These are phyloP conservation scores for Acanthosepion pharaonis DNA, from an alignment of 2,888 invertebrate genomes.

Conservation along the genomic window DNA sequence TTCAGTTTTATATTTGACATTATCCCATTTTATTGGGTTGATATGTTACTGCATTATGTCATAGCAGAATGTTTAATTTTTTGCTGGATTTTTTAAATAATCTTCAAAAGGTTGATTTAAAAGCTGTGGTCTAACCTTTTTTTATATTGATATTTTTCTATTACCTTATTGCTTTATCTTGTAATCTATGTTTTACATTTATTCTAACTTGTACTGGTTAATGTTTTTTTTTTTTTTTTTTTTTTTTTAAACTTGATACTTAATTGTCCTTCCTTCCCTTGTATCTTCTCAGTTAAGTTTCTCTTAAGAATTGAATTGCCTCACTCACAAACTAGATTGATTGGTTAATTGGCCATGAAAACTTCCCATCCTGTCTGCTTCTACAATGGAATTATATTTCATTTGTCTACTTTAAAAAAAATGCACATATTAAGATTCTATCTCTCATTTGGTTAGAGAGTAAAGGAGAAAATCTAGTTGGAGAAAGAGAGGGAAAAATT, in stretches of 20 bases:
- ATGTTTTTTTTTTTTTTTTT: background rate
- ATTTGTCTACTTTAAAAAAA: background rate
- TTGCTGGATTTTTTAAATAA: background rate
- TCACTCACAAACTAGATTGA: background rate
- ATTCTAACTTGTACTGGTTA: background rate
- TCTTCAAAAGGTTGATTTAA: background rate
- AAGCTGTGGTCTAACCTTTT: background rate
- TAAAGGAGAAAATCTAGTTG: background rate
- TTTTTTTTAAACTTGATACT: background rate
- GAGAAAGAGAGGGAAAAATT: background rate
- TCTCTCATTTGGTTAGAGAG: background rate
- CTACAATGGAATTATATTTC: conserved; percentile 33
- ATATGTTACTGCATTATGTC: too few species aligned
- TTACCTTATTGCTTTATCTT: background rate
- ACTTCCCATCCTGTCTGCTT: conserved; percentile 33
- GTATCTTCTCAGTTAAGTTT: background rate
- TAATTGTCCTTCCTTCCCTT: background rate
- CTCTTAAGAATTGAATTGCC: conserved; percentile 33
- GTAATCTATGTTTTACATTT: background rate
- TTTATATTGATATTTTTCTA: background rate
- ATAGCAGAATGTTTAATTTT: too few species aligned
- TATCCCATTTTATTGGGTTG: too few species aligned
- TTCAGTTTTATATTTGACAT: too few species aligned
- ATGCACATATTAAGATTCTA: background rate
- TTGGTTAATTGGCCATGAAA: conserved; percentile 11